These are phyloP conservation scores for Burhinus bistriatus DNA, from an alignment of 2,113 vertebrate genomes.

Conservation along the genomic window DNA sequence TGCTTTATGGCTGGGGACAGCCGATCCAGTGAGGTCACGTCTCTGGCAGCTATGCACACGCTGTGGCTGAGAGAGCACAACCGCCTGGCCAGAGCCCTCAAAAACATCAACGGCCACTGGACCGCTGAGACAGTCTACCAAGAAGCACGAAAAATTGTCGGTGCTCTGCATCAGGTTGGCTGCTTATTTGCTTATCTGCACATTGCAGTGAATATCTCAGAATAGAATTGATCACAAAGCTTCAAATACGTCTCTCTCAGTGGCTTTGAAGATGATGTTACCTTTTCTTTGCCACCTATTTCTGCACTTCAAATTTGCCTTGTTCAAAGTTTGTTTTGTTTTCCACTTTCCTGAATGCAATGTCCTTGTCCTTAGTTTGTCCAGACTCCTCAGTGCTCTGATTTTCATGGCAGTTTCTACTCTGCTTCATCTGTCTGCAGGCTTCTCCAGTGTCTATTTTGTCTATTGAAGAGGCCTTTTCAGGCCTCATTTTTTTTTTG, in stretches of 20 bases:
- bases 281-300: neutral
- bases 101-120: constrained; percentile 85
- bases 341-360: neutral
- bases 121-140: constrained; percentile 81
- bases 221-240: neutral
- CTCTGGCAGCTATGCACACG: constrained; percentile 82
- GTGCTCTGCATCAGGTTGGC: constrained; percentile 91
- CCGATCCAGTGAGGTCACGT: constrained; percentile 83
- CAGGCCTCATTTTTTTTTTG: neutral
- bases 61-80: constrained; percentile 95
- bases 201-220: neutral
- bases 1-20: constrained; percentile 90
- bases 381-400: neutral
- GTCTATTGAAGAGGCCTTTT: neutral
- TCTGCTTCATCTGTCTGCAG: neutral
- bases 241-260: neutral
- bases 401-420: neutral
- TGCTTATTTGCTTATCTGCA: neutral
- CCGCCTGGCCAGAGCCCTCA: constrained; percentile 78
- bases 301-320: neutral
- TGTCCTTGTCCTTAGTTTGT: neutral
- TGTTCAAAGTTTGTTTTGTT: neutral
- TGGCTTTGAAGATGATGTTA: neutral
- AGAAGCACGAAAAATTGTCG: constrained; percentile 89
- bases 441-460: neutral